phyloP scores from a whole-genome alignment of 2,888 invertebrate genomes.

The Aquatica leii region DNA sequence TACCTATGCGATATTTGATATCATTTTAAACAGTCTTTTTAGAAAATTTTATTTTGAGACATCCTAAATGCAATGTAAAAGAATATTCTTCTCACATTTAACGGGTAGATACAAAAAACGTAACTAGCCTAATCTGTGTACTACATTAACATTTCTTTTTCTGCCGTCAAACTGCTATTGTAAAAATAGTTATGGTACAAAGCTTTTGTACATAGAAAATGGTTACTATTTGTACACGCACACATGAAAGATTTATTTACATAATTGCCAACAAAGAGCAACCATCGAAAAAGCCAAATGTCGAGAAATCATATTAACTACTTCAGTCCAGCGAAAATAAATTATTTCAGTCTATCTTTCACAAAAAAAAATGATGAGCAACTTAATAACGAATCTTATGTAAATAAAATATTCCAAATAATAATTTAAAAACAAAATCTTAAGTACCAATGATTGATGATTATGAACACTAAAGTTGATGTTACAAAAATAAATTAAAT shows the following conservation, averaged over 20 bases:
- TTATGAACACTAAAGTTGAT: neutral
- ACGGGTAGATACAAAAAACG: constrained; percentile 53
- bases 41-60: constrained; percentile 45
- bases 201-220: constrained; percentile 3
- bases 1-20: constrained; percentile 51
- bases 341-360: constrained; percentile 53
- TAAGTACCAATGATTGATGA: constrained; percentile 23
- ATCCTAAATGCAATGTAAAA: constrained; percentile 57
- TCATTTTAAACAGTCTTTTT: constrained; percentile 56
- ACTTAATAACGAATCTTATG: constrained; percentile 23
- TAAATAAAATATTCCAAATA: constrained; percentile 27
- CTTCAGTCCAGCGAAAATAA: constrained; percentile 54
- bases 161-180: constrained; percentile 38
- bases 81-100: constrained; percentile 51
- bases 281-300: constrained; percentile 12
- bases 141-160: constrained; percentile 37
- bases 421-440: constrained; percentile 19
- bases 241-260: constrained; percentile 11
- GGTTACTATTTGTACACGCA: constrained; percentile 1
- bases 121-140: constrained; percentile 49
- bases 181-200: constrained; percentile 41
- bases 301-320: constrained; percentile 21
- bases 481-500: constrained; percentile 9
- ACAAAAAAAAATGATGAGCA: constrained; percentile 45
- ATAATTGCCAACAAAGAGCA: constrained; percentile 26